Evolutionary conservation across 2,888 invertebrate genomes (phyloP).

Genomic region (Tetheella fluctuosa): DNA sequence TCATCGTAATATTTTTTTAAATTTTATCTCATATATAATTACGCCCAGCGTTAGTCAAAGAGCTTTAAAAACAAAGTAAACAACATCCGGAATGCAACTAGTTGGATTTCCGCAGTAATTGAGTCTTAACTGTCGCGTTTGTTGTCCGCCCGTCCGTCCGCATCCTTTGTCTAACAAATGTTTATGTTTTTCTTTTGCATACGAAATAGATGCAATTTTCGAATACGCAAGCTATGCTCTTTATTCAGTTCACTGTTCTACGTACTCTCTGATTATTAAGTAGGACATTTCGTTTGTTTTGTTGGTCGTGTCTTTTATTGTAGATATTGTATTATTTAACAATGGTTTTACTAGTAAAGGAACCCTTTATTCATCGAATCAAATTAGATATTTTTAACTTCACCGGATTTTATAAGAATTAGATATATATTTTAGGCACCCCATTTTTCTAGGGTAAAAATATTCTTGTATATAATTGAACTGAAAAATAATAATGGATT

Average conservation of each 20-base stretch:
- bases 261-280: neutral
- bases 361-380: too few species aligned
- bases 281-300: neutral
- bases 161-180: conserved; percentile 7
- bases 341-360: neutral
- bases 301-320: too few species aligned
- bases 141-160: conserved; percentile 1
- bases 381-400: too few species aligned
- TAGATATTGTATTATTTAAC: too few species aligned
- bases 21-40: conserved; percentile 2
- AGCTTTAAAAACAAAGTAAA: conserved; percentile 5
- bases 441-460: too few species aligned
- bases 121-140: conserved; percentile 9
- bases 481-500: too few species aligned
- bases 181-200: conserved; percentile 9
- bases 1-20: neutral
- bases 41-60: neutral
- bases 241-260: neutral
- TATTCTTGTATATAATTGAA: too few species aligned
- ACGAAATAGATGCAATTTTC: conserved; percentile 3
- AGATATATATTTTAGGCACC: too few species aligned
- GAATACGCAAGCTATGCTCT: neutral
- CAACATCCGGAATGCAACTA: conserved; percentile 5
- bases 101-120: conserved; percentile 12
- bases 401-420: too few species aligned